Evolutionary conservation across 35 echinoderm and acorn worm genomes (phyloP).

Genomic region (Ophiothrix spiculata): DNA sequence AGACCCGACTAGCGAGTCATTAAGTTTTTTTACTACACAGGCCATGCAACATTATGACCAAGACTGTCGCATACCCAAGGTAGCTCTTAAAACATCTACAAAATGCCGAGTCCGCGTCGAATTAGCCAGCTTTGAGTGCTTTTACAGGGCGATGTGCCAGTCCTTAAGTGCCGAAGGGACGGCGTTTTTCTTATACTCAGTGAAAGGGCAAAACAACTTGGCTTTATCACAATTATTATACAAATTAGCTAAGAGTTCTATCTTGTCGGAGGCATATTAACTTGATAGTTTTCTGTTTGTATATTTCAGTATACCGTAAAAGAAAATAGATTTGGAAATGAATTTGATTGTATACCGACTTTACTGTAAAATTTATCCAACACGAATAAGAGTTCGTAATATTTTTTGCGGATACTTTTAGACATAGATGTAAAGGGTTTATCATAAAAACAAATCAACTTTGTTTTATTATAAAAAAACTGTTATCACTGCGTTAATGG

Average conservation of each 20-base stretch:
- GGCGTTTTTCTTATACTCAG: background rate
- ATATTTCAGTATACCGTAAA: too few relatives aligned
- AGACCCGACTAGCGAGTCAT: background rate
- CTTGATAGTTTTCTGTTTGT: constrained; percentile 5
- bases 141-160: background rate
- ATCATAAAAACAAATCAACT: too few relatives aligned
- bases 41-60: background rate
- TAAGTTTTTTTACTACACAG: background rate
- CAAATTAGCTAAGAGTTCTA: background rate
- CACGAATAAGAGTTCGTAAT: too few relatives aligned
- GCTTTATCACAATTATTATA: constrained; percentile 4
- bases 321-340: too few relatives aligned
- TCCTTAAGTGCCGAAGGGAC: background rate
- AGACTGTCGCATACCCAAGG: background rate
- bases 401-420: too few relatives aligned
- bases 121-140: background rate
- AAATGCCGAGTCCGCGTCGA: background rate
- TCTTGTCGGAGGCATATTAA: background rate
- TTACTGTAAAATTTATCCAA: too few relatives aligned
- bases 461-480: too few relatives aligned
- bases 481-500: too few relatives aligned
- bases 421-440: too few relatives aligned
- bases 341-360: too few relatives aligned
- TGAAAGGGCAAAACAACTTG: constrained; percentile 10
- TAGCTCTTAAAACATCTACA: background rate